Base-by-base conservation (phyloP, 2,113 vertebrate genomes). In the human region DNA sequence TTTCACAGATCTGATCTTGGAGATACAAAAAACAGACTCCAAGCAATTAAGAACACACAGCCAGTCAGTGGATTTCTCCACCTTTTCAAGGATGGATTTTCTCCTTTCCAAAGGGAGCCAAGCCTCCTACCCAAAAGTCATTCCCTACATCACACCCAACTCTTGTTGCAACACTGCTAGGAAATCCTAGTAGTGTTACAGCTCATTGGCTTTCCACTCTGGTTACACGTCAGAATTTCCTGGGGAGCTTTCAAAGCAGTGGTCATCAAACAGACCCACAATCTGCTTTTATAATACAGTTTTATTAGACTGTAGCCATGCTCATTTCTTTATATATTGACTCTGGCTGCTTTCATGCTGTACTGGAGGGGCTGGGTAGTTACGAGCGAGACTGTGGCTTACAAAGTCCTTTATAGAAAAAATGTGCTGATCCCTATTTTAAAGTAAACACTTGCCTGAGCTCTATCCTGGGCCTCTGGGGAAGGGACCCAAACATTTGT, bases 381-480 rank as follows among this genome's bases (percentile, higher is more conserved):
- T 76, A 48, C 17, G 48, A 70, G 6, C 0, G 6, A 88, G 68
- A 59, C 25, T 7, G 50, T 32, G 40, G 30, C 8, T 8, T 45
- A 76, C 12, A 38, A 89, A 91, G 40, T 61, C 23, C 90, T 95
- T 83, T 22, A 50, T 3, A 94, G 50, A 66, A 96, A 90, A 90
- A 87, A 4, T 20, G 16, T 30, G 55, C 64, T 68, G 80, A 52
- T 2, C 3, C 27, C 16, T 66, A 6, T 93, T 82, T 84, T 84
- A 80, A 79, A 96, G 38, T 48, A 59, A 80, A 64, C 25, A 84
- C 4, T 23, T 81, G 30, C n/a, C 35, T 94, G 89, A 94, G 68
- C 18, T 73, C 23, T 10, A 85, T n/a, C 16, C 43, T 57, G 43
- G 59, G 57, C 72, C 55, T 92, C n/a, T 92, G 68, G 83, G 72